Percentiles rank a stretch among this genome's conserved stretches.
Conservation (phyloP, 92 coral and sea anemone genomes). For the Pocillopora grandis region DNA sequence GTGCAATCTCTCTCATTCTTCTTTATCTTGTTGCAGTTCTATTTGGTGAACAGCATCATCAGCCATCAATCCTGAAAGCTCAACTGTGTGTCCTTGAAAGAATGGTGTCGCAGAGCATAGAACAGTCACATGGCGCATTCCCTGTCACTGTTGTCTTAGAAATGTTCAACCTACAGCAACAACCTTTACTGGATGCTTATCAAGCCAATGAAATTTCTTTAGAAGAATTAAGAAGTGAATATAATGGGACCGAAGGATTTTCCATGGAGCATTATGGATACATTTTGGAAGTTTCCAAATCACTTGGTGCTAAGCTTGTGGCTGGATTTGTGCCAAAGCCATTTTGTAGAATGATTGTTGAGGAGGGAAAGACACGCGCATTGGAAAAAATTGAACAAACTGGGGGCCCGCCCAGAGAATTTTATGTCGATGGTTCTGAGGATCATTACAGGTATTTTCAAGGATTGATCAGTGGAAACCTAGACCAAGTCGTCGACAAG, state of each 20-base stretch:
- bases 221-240: conserved; percentile 55
- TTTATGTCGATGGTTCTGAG: conserved; percentile 76
- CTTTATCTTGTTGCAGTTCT: conserved; percentile 56
- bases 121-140: conserved; percentile 13
- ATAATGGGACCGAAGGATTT: conserved; percentile 77
- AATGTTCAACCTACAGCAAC: conserved; percentile 83
- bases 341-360: conserved; percentile 56
- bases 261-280: conserved; percentile 65
- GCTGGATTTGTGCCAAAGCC: conserved; percentile 77
- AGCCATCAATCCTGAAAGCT: conserved; percentile 70
- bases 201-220: conserved; percentile 61
- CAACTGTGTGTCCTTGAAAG: conserved; percentile 81
- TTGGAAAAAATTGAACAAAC: conserved; percentile 49
- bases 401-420: conserved; percentile 58
- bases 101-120: conserved; percentile 64
- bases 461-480: conserved; percentile 77
- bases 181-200: conserved; percentile 70
- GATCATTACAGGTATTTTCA: conserved; percentile 75
- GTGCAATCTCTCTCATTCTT: background rate
- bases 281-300: conserved; percentile 66
- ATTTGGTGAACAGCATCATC: conserved; percentile 83
- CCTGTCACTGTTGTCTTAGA: conserved; percentile 61
- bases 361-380: conserved; percentile 56
- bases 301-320: conserved; percentile 59
- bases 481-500: conserved; percentile 55